These are phyloP conservation scores for Okamejei kenojei DNA, from an alignment of 2,797 vertebrate species.

Conservation along the genomic window DNA sequence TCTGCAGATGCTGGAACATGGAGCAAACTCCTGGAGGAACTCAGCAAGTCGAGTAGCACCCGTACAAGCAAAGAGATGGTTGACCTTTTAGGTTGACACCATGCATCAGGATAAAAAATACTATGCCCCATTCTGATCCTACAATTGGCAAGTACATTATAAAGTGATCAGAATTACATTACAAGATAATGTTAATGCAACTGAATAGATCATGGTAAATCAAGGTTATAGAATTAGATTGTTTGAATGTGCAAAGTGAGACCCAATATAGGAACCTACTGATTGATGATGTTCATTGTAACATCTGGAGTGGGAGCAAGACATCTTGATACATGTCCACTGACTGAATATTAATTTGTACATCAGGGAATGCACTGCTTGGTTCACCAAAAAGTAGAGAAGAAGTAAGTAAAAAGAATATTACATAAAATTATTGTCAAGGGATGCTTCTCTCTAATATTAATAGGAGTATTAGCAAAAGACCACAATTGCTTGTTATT, in stretches of 20 bases:
- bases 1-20: too few species aligned
- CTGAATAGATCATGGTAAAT: not conserved
- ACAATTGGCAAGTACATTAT: too few species aligned
- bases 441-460: not conserved
- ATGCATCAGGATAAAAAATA: not conserved
- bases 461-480: not conserved
- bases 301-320: not conserved
- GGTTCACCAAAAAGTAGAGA: not conserved
- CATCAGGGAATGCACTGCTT: too few species aligned
- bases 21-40: too few species aligned
- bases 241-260: not conserved
- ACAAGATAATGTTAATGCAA: not conserved
- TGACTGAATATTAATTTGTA: not conserved
- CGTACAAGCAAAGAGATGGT: too few species aligned
- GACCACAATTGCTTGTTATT: not conserved
- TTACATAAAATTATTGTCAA: not conserved
- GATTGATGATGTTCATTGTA: not conserved
- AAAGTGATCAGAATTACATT: not conserved
- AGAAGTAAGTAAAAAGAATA: not conserved
- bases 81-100: too few species aligned
- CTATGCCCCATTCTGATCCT: too few species aligned
- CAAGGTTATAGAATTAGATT: not conserved
- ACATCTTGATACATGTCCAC: not conserved
- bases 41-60: too few species aligned
- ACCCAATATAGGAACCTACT: not conserved